Evolutionary conservation across 2,888 invertebrate genomes (phyloP), one percentile per base, ranked within the genome.

Genomic region (Bruchidius siliquastri): DNA sequence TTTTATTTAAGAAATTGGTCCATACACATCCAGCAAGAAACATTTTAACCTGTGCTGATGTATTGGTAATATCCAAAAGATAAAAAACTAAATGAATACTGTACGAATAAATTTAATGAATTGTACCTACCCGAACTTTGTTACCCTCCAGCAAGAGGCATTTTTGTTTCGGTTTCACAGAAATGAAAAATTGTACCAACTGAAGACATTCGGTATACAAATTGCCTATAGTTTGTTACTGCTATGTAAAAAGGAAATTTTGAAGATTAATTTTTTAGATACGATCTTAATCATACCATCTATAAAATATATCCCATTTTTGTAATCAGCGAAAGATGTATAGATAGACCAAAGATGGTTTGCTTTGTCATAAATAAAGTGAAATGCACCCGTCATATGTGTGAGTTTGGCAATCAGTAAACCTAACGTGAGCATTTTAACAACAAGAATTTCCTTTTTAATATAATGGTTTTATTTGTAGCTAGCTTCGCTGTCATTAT

Each of bases 401-500:
- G 8, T 26, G 49, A 49, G 13, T 1, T 49, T 49, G 13, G 13
- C 1, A 49, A 18, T n/a, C n/a, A n/a, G n/a, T n/a, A n/a, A n/a
- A n/a, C n/a, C n/a, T n/a, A n/a, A 49, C 13, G 3, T 49, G 49
- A 49, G 49, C 49, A 49, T 13, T 18, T 49, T 49, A 1, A 13
- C 1, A 13, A 18, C 49, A 49, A 49, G 49, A 49, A 49, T 49
- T 49, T 49, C 49, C 49, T 49, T 68, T 68, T 21, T 68, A 68
- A 13, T 21, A 0, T 6, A 22, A 68, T 68, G 20, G 20, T 68
- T 69, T 79, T 76, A 86, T 80, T 86, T 86, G 78, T 81, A 86
- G 79, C 85, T 86, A 75, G 83, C 81, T 83, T 86, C 86, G 79
- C 87, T 87, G 74, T 86, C 85, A 74, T 86, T 86, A 79, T 86